A percentile compares a stretch with the other conserved stretches of the same genome.
These are phyloP conservation scores for Dorcus hopei DNA, from an alignment of 2,888 invertebrate genomes.

Conservation along the genomic window DNA sequence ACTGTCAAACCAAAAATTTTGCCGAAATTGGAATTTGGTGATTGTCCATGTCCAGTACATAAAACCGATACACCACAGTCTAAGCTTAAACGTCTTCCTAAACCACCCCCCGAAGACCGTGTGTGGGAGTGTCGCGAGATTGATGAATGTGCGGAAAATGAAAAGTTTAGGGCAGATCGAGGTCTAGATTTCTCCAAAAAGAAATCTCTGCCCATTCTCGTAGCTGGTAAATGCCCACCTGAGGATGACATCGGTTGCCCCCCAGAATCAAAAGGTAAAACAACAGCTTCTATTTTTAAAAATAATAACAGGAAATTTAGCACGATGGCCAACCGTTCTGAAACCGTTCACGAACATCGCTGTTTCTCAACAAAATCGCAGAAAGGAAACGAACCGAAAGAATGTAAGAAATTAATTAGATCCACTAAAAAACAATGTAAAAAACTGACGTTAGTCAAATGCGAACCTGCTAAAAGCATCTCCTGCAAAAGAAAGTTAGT, in stretches of 20 bases:
- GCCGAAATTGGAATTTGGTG: neutral
- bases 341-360: neutral
- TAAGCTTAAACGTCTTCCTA: neutral
- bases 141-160: neutral
- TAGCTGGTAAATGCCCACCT: neutral
- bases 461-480: slow-evolving; percentile 7
- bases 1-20: neutral
- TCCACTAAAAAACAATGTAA: slow-evolving; percentile 8
- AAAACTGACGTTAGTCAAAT: slow-evolving; percentile 1
- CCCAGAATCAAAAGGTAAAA: neutral
- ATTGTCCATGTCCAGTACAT: neutral
- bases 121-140: neutral
- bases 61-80: neutral
- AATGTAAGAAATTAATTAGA: slow-evolving; percentile 9
- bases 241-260: neutral
- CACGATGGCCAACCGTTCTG: no score
- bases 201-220: slow-evolving; percentile 2
- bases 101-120: neutral
- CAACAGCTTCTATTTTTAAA: neutral
- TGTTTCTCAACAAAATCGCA: neutral
- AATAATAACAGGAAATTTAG: neutral
- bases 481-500: neutral
- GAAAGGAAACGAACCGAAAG: neutral
- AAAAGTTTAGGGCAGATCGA: neutral
- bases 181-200: neutral